A percentile compares a stretch with the other conserved stretches of the same genome.
Evolutionary conservation across 2,888 invertebrate genomes (phyloP).

Genomic region (Melinopterus prodromus): DNA sequence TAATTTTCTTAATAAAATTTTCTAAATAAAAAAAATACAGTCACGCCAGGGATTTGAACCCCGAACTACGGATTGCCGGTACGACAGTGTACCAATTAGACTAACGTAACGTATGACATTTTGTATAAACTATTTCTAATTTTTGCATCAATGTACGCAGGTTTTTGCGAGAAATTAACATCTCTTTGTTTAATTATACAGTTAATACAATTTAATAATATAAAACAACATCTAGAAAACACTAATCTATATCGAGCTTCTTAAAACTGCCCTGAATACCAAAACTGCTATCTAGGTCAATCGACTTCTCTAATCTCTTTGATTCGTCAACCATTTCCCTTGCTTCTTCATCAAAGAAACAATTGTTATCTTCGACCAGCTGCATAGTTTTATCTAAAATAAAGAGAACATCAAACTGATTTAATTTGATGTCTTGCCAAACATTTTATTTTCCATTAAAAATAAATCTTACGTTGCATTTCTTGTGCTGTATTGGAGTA

Average conservation of each 20-base stretch:
- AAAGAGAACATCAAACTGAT: neutral
- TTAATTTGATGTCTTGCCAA: too few relatives aligned
- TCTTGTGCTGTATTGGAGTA: slow-evolving; percentile 21
- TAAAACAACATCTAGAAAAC: neutral
- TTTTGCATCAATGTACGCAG: too few relatives aligned
- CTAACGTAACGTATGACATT: too few relatives aligned
- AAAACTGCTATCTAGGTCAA: slow-evolving; percentile 66
- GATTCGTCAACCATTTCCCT: slow-evolving; percentile 66
- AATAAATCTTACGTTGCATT: slow-evolving; percentile 16
- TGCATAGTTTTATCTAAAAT: slow-evolving; percentile 46
- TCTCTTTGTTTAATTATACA: too few relatives aligned
- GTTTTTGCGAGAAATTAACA: too few relatives aligned
- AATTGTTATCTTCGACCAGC: slow-evolving; percentile 50
- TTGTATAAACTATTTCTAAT: too few relatives aligned
- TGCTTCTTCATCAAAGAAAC: slow-evolving; percentile 61
- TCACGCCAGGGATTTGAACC: too few relatives aligned
- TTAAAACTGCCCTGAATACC: slow-evolving; percentile 79
- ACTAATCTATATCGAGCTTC: slow-evolving; percentile 72
- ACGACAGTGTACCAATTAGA: too few relatives aligned
- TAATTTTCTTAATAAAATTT: too few relatives aligned
- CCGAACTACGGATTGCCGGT: too few relatives aligned
- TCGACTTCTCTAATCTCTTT: slow-evolving; percentile 68
- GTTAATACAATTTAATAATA: neutral
- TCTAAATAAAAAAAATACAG: too few relatives aligned
- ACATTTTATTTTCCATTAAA: too few relatives aligned